These are phyloP conservation scores for Alectura lathami DNA, from an alignment of 2,113 vertebrate genomes.

Conservation along the genomic window DNA sequence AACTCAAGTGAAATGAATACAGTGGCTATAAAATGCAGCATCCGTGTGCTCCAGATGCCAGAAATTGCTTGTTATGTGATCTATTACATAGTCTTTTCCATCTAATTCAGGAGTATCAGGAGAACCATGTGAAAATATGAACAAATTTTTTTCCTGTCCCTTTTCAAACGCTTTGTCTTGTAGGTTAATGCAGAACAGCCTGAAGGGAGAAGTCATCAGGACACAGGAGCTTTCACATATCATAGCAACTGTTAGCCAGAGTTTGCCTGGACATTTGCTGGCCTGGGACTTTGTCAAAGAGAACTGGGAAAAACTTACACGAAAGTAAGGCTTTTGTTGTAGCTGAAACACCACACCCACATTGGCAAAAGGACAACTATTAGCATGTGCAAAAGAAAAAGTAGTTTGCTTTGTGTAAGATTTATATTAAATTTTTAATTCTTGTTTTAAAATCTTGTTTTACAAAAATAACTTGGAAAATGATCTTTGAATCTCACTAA, in stretches of 20 bases:
- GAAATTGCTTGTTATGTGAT: not conserved
- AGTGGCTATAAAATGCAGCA: not conserved
- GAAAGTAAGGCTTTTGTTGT: constrained; percentile 80
- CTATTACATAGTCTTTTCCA: not conserved
- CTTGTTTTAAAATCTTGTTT: not conserved
- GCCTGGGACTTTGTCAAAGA: constrained; percentile 95
- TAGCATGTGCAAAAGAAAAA: not conserved
- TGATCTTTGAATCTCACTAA: not conserved
- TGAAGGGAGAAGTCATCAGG: constrained; percentile 80
- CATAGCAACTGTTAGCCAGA: constrained; percentile 77
- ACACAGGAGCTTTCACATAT: constrained; percentile 87
- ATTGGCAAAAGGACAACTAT: not conserved
- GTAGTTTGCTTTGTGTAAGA: not conserved
- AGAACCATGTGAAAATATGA: not conserved
- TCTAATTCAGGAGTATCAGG: not conserved
- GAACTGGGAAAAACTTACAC: constrained; percentile 89
- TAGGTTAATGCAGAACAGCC: constrained; percentile 86
- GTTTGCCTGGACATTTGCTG: constrained; percentile 84
- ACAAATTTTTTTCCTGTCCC: not conserved
- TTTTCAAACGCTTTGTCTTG: constrained; percentile 12
- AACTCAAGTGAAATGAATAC: not conserved
- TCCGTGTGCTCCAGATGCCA: not conserved
- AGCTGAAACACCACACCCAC: not conserved
- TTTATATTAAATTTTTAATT: not conserved
- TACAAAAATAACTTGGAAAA: not conserved